Evolutionary conservation across 1,140 invertebrate species (phyloP), one percentile per base, ranked within the genome.

Genomic region (Ctenoplectra terminalis): DNA sequence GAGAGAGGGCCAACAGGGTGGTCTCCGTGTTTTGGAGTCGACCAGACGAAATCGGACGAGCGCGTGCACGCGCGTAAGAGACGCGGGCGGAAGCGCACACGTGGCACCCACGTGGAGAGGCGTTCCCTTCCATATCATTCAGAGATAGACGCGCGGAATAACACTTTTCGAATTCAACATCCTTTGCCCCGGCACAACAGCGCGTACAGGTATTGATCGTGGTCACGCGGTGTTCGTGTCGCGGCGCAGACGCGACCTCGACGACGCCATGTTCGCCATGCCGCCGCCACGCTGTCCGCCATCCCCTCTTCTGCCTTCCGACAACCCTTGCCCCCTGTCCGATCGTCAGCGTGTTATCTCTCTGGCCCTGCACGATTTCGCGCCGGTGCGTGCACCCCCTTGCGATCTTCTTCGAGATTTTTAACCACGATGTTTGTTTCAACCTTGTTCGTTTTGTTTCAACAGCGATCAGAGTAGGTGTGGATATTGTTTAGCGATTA

Each of bases 111-210:
- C 93, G 93, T 93, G 93, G 93, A 93, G 92, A 93, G 93, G 93
- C 93, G 93, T 93, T 93, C 91, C 92, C 91, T 92, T 93, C 92
- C 92, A 93, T 93, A 94, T 94, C 93, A 94, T 94, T 94, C 93
- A 92, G 92, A 94, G 92, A 93, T 94, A 94, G 92, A 93, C 92
- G 93, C 93, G 92, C 92, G 92, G 90, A 94, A 93, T 93, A 93
- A 93, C 93, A 93, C 93, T 94, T 93, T 94, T 94, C 92, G 91
- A 93, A 93, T 93, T 92, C 92, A 92, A 93, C 92, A 93, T 93
- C 92, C 92, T 92, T 92, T 90, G 87, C 86, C 84, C 86, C 84
- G 78, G 79, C 86, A 85, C 86, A 77, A 84, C 84, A 82, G 79
- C 88, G 87, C 86, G 89, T 90, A 90, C 87, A 77, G 74, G 70